These are phyloP conservation scores for Drosophila bifasciata DNA, from an alignment of 1,140 invertebrate species.

Conservation along the genomic window DNA sequence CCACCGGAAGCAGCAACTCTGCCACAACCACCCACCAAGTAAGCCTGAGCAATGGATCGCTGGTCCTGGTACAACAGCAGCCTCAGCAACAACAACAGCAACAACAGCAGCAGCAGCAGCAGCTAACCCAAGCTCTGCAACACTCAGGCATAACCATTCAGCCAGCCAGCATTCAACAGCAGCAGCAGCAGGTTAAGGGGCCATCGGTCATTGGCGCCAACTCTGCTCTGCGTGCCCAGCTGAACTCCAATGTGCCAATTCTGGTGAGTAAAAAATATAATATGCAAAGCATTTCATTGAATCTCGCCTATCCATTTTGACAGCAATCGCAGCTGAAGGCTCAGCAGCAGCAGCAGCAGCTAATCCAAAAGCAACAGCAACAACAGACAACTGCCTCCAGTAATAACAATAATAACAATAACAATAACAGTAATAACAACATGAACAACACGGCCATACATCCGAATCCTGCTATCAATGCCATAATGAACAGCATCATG, in stretches of 20 bases:
- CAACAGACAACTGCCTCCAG: conserved; percentile 53
- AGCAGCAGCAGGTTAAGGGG: conserved; percentile 61
- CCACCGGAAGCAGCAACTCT: conserved; percentile 33
- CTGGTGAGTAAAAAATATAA: conserved; percentile 79
- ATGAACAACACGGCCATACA: conserved; percentile 86
- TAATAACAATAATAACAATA: conserved; percentile 50
- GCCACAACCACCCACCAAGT: conserved; percentile 72
- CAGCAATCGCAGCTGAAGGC: conserved; percentile 87
- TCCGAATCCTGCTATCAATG: conserved; percentile 90
- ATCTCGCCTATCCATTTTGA: conserved; percentile 9
- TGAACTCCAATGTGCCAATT: conserved; percentile 85
- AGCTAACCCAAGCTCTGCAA: conserved; percentile 65
- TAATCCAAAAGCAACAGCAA: conserved; percentile 57
- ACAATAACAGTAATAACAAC: conserved; percentile 64
- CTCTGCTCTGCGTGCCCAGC: conserved; percentile 81
- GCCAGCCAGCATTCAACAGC: conserved; percentile 66
- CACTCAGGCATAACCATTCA: conserved; percentile 80
- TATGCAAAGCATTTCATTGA: neutral
- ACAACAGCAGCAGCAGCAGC: conserved; percentile 64
- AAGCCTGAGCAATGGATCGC: conserved; percentile 85
- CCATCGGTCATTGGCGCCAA: conserved; percentile 66
- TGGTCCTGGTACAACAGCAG: conserved; percentile 86
- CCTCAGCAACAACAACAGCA: conserved; percentile 61
- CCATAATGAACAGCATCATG: conserved; percentile 91
- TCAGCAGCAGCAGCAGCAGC: conserved; percentile 64